Conservation (phyloP, 2,888 invertebrate genomes). For the Volucella inflata region DNA sequence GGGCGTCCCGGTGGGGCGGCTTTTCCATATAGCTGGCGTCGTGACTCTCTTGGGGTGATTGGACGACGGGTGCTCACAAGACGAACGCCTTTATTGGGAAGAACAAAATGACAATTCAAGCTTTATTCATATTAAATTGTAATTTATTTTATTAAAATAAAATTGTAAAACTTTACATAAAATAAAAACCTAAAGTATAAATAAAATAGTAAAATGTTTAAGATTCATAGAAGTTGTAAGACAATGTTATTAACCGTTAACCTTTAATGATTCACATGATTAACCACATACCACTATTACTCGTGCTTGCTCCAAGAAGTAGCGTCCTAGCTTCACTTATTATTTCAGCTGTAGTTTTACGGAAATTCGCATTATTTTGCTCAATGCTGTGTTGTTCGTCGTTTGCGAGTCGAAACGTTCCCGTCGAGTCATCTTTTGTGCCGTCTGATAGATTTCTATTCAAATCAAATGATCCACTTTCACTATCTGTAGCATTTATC, state of each 20-base stretch:
- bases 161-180: background rate
- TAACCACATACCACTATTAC: conserved; percentile 53
- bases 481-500: conserved; percentile 23
- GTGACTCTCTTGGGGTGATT: conserved; percentile 92
- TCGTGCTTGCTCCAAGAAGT: conserved; percentile 79
- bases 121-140: no score
- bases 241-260: no score
- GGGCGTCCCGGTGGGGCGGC: conserved; percentile 86
- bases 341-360: conserved; percentile 92
- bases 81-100: conserved; percentile 79
- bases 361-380: conserved; percentile 57
- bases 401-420: conserved; percentile 23
- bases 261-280: no score
- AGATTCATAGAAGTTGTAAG: background rate
- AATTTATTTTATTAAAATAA: no score
- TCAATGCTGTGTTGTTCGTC: conserved; percentile 1
- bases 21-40: conserved; percentile 90
- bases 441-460: conserved; percentile 37
- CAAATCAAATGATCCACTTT: conserved; percentile 44
- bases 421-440: background rate
- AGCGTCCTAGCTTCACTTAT: conserved; percentile 91
- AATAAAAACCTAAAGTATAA: background rate
- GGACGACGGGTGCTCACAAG: conserved; percentile 91
- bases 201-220: no score
- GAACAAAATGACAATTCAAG: background rate